Evolutionary conservation across 2,113 vertebrate species (phyloP).

Genomic region (Ictidomys tridecemlineatus): DNA sequence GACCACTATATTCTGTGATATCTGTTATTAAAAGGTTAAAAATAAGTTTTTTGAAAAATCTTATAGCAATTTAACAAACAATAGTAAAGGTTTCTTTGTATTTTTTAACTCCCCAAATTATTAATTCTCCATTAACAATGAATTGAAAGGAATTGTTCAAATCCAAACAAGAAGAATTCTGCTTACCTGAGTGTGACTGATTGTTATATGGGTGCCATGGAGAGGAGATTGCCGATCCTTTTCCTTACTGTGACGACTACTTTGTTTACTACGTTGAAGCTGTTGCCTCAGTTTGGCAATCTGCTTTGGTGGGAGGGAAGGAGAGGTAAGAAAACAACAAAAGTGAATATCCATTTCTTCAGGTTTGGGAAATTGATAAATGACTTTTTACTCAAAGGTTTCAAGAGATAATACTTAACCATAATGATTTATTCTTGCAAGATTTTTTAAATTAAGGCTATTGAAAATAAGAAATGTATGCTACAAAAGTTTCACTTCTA

Average conservation of each 20-base stretch:
- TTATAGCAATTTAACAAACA: conserved; percentile 13
- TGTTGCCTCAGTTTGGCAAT: conserved; percentile 97
- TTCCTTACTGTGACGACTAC: conserved; percentile 93
- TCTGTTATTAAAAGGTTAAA: conserved; percentile 44
- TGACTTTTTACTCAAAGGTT: neutral
- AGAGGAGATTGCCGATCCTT: conserved; percentile 92
- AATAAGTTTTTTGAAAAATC: neutral
- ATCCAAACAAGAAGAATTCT: neutral
- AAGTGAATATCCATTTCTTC: conserved; percentile 53
- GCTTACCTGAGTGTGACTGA: conserved; percentile 92
- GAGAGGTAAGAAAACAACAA: conserved; percentile 54
- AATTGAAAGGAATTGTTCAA: conserved; percentile 14
- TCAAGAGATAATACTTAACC: conserved; percentile 18
- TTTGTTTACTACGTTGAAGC: conserved; percentile 95
- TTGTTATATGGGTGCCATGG: conserved; percentile 89
- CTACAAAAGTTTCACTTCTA: neutral
- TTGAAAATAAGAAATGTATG: conserved; percentile 7
- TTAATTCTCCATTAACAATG: neutral
- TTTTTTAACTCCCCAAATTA: neutral
- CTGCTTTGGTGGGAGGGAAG: conserved; percentile 87
- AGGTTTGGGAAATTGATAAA: neutral
- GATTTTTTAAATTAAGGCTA: conserved; percentile 29
- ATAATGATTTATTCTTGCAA: conserved; percentile 45
- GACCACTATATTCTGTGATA: neutral
- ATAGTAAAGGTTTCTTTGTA: neutral